Evolutionary conservation across 2,113 vertebrate species (phyloP).

Genomic region (Grallaria varia): DNA sequence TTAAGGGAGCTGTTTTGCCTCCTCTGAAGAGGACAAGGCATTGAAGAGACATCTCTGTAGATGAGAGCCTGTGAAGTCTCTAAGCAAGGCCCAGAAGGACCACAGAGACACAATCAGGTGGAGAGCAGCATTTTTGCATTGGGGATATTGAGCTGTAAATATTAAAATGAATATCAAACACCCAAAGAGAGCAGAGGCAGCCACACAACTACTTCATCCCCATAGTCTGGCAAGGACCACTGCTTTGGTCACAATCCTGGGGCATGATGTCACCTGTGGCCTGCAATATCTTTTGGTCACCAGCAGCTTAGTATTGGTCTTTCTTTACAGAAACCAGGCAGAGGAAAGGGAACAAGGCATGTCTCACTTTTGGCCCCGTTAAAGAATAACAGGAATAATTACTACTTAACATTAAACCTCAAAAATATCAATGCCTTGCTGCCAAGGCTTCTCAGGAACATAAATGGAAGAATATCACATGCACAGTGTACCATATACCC

Average conservation of each 20-base stretch:
- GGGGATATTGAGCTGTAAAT: not conserved
- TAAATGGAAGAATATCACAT: not conserved
- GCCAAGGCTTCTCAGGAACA: not conserved
- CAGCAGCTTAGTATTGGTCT: not conserved
- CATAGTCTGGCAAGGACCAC: fast-evolving
- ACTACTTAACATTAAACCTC: not conserved
- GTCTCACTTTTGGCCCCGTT: not conserved
- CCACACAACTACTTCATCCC: not conserved
- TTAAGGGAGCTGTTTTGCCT: not conserved
- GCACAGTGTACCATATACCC: not conserved
- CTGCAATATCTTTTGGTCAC: not conserved
- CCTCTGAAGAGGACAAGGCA: not conserved
- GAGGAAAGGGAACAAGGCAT: not conserved
- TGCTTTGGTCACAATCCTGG: not conserved
- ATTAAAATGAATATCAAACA: not conserved
- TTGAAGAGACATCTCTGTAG: not conserved
- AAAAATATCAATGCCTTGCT: not conserved
- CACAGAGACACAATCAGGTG: not conserved
- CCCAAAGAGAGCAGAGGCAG: not conserved
- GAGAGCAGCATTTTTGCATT: not conserved
- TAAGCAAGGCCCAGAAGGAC: not conserved
- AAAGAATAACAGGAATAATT: not conserved
- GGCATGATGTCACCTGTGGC: fast-evolving
- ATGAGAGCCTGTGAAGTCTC: not conserved
- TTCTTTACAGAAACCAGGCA: not conserved